Conservation (phyloP, 2,888 invertebrate genomes). For the Acrobasis repandana region DNA sequence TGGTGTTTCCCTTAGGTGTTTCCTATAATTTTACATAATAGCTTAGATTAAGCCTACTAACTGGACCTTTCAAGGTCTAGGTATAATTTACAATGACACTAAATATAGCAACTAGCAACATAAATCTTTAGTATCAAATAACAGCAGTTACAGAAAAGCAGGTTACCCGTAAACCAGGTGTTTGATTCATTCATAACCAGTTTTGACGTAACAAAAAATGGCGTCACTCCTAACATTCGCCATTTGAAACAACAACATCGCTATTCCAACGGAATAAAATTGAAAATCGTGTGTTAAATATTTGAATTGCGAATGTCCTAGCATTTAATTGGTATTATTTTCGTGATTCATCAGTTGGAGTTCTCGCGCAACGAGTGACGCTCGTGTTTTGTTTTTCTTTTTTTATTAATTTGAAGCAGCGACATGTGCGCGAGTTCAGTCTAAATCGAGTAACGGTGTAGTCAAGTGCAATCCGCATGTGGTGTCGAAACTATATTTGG, state of each 20-base stretch:
- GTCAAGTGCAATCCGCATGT: conserved; percentile 19
- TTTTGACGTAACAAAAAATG: conserved; percentile 48
- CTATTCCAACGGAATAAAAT: conserved; percentile 44
- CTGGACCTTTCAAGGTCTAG: too few species aligned
- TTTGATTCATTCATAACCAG: conserved; percentile 54
- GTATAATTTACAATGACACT: too few species aligned
- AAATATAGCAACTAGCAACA: background rate
- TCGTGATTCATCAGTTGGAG: conserved; percentile 75
- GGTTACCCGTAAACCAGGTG: conserved; percentile 19
- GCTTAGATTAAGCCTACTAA: too few species aligned
- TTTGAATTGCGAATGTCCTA: conserved; percentile 52
- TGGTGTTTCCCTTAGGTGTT: too few species aligned
- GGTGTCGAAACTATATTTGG: conserved; percentile 19
- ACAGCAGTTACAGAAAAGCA: conserved; percentile 8
- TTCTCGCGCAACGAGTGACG: conserved; percentile 56
- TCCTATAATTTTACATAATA: too few species aligned
- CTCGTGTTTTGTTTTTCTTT: conserved; percentile 49
- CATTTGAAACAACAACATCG: conserved; percentile 30
- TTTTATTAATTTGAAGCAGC: conserved; percentile 51
- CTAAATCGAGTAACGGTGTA: conserved; percentile 44
- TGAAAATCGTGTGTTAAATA: conserved; percentile 45
- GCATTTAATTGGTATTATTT: conserved; percentile 76
- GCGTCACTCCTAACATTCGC: conserved; percentile 43
- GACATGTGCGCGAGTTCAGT: conserved; percentile 50
- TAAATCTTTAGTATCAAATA: conserved; percentile 17